Evolutionary conservation across 2,888 invertebrate genomes (phyloP), one percentile per base, ranked within the genome.

Genomic region (Nowickia ferox): DNA sequence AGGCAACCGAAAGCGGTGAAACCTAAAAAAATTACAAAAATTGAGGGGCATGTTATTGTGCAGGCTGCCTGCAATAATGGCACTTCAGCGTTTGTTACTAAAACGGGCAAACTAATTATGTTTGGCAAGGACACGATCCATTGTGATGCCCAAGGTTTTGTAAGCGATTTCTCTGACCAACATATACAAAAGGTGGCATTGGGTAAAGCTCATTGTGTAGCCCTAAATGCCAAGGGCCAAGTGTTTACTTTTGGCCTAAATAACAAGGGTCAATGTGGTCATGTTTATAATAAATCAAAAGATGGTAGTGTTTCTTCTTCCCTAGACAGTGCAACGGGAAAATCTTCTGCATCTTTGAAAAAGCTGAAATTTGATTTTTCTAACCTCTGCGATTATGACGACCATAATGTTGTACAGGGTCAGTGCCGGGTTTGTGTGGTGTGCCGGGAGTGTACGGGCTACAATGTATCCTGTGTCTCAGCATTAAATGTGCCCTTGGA

Each of bases 231-330:
- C 88, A 96, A 96, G 90, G 99, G 99, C 0, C 96, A 96, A 88
- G 95, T 99, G 4, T 98, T 96, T 92, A 98, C 99, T 0, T 98
- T 99, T 93, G 99, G 99, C 8, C 96, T 99, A 86, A 99, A 99
- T 93, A 99, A 99, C 92, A 98, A 98, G 92, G 98, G 98, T 1
- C 99, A 99, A 91, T 99, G 99, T 93, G 99, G 99, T 6, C 94
- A 98, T 87, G 97, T 97, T 89, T 97, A 96, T 90, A 89, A 89
- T 53, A 92, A 92, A 87, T 76, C 89, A 0, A 93, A 94, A 87
- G 95, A 95, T 91, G 38, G 59, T 1, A 80, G 46, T 5, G 85
- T 88, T 5, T 87, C 88, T 1, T 68, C 88, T 71, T 17, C 78
- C 9, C 46, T 22, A 1, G 53, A 79, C 17, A 51, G 48, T 42